These are phyloP conservation scores for human (Homo sapiens) DNA, from an alignment of 2,113 vertebrate species.

Conservation along the genomic window GRCh38 chr3:114582001-114582500, in stretches of 20 bases:
- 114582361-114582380: background rate
- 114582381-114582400: background rate
- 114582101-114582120: background rate
- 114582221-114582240: background rate
- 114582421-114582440: too few relatives aligned
- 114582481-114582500: too few relatives aligned
- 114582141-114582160: background rate
- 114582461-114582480: too few relatives aligned
- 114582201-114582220: background rate
- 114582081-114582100: background rate
- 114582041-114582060: background rate
- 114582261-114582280: background rate
- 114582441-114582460: too few relatives aligned
- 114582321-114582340: background rate
- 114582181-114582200: background rate
- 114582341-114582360: background rate
- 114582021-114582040: background rate
- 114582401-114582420: background rate
- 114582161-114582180: background rate
- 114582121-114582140: background rate
- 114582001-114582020: slow-evolving; percentile 22
- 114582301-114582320: slow-evolving; percentile 11
- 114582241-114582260: background rate
- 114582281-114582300: background rate
- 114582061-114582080: background rate